Percentiles rank a stretch among this genome's conserved stretches.
Evolutionary conservation across 1,140 invertebrate genomes (phyloP).

Genomic region (Drosophila kikkawai): DNA sequence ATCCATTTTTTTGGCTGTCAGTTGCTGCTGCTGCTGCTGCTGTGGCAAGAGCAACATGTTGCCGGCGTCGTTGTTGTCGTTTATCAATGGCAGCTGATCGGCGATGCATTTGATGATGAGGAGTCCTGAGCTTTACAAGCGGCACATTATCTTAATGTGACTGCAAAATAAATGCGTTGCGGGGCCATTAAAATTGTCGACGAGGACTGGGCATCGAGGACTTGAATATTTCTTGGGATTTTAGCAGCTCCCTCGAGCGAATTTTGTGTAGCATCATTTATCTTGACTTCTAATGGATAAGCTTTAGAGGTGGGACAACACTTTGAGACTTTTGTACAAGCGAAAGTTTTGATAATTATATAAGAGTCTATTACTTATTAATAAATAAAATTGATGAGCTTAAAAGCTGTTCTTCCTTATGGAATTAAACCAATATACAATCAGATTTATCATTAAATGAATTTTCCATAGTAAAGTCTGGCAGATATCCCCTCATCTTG

Average conservation of each 20-base stretch:
- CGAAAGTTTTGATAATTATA: background rate
- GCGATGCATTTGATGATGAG: conserved; percentile 77
- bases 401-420: background rate
- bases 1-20: conserved; percentile 70
- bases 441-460: too few relatives aligned
- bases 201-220: conserved; percentile 19
- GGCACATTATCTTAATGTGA: conserved; percentile 81
- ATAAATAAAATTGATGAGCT: too few relatives aligned
- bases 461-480: background rate
- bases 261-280: conserved; percentile 33
- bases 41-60: conserved; percentile 41
- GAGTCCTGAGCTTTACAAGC: conserved; percentile 67
- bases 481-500: too few relatives aligned
- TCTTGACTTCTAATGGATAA: conserved; percentile 32
- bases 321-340: too few relatives aligned
- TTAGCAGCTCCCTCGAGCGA: conserved; percentile 30
- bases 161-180: conserved; percentile 73
- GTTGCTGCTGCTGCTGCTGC: conserved; percentile 16
- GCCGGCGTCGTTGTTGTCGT: conserved; percentile 53
- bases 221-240: conserved; percentile 32
- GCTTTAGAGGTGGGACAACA: background rate
- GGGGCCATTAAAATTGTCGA: conserved; percentile 49
- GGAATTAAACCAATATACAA: background rate
- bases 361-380: background rate
- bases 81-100: conserved; percentile 74